Evolutionary conservation across 2,797 vertebrate species (phyloP).

Genomic region (Varecia variegata): DNA sequence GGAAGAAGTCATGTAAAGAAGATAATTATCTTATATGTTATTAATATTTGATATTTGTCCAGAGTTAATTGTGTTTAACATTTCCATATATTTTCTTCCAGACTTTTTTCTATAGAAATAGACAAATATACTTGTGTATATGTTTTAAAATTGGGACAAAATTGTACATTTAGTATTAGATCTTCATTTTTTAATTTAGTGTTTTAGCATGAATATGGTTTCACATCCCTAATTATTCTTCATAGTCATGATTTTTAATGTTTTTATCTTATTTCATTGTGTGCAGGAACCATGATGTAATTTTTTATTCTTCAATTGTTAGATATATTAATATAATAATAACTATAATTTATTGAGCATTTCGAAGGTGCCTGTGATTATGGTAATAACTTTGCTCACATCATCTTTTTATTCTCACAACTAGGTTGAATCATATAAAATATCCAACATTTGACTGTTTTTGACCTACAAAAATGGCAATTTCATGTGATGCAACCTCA

Average conservation of each 20-base stretch:
- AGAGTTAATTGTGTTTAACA: background rate
- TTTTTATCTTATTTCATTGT: background rate
- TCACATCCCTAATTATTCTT: background rate
- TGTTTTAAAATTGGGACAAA: background rate
- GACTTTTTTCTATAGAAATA: background rate
- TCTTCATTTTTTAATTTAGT: background rate
- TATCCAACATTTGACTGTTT: background rate
- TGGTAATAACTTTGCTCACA: background rate
- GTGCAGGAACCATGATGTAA: background rate
- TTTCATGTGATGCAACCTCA: background rate
- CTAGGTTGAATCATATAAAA: background rate
- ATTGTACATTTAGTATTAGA: background rate
- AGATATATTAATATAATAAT: background rate
- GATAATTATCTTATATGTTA: background rate
- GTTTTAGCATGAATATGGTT: background rate
- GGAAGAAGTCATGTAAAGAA: conserved; percentile 5
- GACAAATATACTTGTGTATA: background rate
- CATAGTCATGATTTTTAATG: background rate
- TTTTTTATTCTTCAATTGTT: background rate
- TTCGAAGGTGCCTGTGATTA: background rate
- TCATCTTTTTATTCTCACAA: background rate
- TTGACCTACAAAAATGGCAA: background rate
- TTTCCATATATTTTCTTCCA: background rate
- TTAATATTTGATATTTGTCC: background rate
- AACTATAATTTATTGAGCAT: background rate